A percentile compares a stretch with the other conserved stretches of the same genome.
phyloP scores from a whole-genome alignment of 2,113 vertebrate genomes.

The Anas platyrhynchos region DNA sequence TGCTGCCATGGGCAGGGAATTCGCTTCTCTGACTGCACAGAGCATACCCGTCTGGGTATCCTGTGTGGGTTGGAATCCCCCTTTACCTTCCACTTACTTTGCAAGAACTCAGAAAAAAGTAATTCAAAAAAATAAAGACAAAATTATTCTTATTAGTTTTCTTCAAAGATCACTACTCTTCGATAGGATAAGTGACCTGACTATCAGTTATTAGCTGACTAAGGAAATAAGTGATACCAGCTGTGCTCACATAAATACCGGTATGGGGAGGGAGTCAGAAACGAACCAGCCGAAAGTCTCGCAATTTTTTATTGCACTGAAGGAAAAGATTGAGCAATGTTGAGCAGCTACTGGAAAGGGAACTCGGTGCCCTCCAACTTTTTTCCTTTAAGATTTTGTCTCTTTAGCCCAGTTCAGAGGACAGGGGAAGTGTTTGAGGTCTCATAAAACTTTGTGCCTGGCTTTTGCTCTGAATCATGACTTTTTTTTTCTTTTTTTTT shows the following conservation, averaged over 20 bases:
- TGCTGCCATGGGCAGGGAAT: not conserved
- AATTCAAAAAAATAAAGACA: not conserved
- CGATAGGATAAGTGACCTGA: not conserved
- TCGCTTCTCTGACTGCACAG: not conserved
- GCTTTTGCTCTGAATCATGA: not conserved
- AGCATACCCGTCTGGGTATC: not conserved
- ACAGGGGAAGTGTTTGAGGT: not conserved
- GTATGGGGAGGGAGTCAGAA: not conserved
- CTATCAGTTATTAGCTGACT: too few relatives aligned
- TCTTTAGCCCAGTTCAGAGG: not conserved
- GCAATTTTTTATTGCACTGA: not conserved
- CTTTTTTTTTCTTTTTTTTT: not conserved
- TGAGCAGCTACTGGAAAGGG: not conserved
- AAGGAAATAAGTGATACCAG: fast-evolving
- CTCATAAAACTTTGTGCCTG: not conserved
- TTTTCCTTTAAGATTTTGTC: not conserved
- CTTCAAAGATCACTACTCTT: not conserved
- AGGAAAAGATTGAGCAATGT: not conserved
- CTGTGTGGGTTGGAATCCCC: not conserved
- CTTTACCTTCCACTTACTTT: not conserved
- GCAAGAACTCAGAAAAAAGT: not conserved
- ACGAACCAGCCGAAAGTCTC: not conserved
- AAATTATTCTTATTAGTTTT: not conserved
- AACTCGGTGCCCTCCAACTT: not conserved
- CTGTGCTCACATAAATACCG: fast-evolving